phyloP scores from a whole-genome alignment of 2,113 vertebrate genomes.

The Hoplias malabaricus region DNA sequence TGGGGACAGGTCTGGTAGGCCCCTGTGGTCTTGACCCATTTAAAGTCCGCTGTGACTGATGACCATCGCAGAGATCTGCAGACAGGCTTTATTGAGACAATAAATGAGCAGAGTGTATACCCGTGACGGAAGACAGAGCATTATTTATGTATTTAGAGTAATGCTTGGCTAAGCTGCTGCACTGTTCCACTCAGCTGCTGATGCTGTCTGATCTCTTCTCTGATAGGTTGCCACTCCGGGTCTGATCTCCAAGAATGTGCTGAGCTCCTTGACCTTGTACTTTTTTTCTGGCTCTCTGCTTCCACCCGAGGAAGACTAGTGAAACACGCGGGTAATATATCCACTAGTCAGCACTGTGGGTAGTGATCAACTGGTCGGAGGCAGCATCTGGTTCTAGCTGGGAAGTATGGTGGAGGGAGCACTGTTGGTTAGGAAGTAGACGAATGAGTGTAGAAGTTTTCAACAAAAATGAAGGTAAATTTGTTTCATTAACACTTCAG shows the following conservation, averaged over 20 bases:
- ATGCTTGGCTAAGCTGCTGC: constrained; percentile 53
- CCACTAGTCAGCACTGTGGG: neutral
- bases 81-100: constrained; percentile 73
- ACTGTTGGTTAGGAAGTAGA: neutral
- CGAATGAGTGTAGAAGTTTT: neutral
- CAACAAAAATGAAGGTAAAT: neutral
- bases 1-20: constrained; percentile 41
- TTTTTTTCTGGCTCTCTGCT: neutral
- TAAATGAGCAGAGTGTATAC: constrained; percentile 69
- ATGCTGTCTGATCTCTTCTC: constrained; percentile 29
- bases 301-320: neutral
- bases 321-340: neutral
- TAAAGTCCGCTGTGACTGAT: constrained; percentile 72
- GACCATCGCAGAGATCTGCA: constrained; percentile 64
- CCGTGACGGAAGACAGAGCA: constrained; percentile 55
- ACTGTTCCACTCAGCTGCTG: constrained; percentile 28
- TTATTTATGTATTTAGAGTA: constrained; percentile 74
- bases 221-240: neutral
- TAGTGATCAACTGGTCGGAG: neutral
- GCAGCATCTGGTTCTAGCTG: neutral
- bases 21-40: constrained; percentile 73
- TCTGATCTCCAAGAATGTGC: constrained; percentile 8
- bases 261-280: constrained; percentile 3
- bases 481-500: neutral
- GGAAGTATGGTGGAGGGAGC: neutral